Percentiles rank a stretch among this genome's conserved stretches.
phyloP scores from a whole-genome alignment of 2,113 vertebrate genomes.

The Sardina pilchardus region DNA sequence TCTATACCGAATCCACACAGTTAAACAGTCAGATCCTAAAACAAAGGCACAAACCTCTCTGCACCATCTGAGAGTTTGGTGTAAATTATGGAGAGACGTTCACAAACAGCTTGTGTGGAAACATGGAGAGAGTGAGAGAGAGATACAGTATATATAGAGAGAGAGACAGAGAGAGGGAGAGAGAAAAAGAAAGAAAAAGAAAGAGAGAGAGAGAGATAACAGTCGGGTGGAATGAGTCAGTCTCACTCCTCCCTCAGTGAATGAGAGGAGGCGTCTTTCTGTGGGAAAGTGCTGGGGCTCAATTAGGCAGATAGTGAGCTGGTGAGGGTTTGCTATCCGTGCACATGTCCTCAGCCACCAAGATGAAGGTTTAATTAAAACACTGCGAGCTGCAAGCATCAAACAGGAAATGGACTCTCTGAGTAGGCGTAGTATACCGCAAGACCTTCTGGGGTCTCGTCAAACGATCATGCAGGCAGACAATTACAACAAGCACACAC shows the following conservation, averaged over 20 bases:
- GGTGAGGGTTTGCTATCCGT: constrained; percentile 21
- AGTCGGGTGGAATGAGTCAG: background rate
- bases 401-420: constrained; percentile 43
- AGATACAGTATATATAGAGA: too few relatives aligned
- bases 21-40: background rate
- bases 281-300: constrained; percentile 17
- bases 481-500: background rate
- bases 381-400: constrained; percentile 43
- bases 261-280: constrained; percentile 15
- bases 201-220: constrained; percentile 7
- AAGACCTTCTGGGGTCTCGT: constrained; percentile 32
- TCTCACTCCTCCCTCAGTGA: constrained; percentile 21
- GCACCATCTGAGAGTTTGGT: background rate
- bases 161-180: constrained; percentile 5
- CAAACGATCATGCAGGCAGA: constrained; percentile 18
- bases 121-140: background rate
- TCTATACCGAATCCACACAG: background rate
- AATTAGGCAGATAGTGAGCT: constrained; percentile 41
- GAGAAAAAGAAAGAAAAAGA: too few relatives aligned
- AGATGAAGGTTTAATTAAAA: constrained; percentile 59
- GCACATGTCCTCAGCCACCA: constrained; percentile 31
- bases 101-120: background rate
- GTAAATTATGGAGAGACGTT: background rate
- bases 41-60: background rate
- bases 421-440: constrained; percentile 32